These are phyloP conservation scores for Sebastes iracundus DNA, from an alignment of 2,797 vertebrate genomes.

Conservation along the genomic window DNA sequence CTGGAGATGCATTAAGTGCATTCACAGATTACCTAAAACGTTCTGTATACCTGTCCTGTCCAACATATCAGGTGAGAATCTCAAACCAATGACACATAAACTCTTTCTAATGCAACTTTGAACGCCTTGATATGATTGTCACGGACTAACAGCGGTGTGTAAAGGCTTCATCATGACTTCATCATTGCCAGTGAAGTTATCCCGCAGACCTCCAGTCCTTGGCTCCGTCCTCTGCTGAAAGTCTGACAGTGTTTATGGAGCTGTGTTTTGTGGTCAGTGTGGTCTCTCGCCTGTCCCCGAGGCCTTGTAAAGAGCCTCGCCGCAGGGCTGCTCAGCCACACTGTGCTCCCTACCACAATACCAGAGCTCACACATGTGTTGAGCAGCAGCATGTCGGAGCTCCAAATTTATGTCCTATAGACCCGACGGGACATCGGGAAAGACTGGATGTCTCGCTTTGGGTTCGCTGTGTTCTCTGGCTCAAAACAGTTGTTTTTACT, in stretches of 20 bases:
- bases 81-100: not conserved
- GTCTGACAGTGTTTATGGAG: constrained; percentile 62
- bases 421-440: constrained; percentile 27
- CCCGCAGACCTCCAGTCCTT: constrained; percentile 27
- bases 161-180: not conserved
- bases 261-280: constrained; percentile 64
- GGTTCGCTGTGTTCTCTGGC: not conserved
- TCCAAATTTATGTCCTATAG: constrained; percentile 45
- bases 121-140: not conserved
- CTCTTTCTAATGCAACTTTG: not conserved
- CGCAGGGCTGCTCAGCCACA: constrained; percentile 46
- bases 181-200: constrained; percentile 10
- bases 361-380: constrained; percentile 66
- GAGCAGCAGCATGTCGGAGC: constrained; percentile 37
- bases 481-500: constrained; percentile 3
- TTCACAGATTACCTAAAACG: constrained; percentile 9
- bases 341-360: constrained; percentile 47
- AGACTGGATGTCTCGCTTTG: not conserved
- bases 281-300: constrained; percentile 56
- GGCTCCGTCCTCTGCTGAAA: constrained; percentile 19
- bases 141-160: not conserved
- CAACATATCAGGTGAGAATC: not conserved
- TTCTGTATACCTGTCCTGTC: not conserved
- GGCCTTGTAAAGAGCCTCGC: constrained; percentile 68
- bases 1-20: constrained; percentile 3